Percentiles rank a stretch among this genome's conserved stretches.
Conservation (phyloP, 2,797 vertebrate genomes). For the Pseudochirops corinnae region DNA sequence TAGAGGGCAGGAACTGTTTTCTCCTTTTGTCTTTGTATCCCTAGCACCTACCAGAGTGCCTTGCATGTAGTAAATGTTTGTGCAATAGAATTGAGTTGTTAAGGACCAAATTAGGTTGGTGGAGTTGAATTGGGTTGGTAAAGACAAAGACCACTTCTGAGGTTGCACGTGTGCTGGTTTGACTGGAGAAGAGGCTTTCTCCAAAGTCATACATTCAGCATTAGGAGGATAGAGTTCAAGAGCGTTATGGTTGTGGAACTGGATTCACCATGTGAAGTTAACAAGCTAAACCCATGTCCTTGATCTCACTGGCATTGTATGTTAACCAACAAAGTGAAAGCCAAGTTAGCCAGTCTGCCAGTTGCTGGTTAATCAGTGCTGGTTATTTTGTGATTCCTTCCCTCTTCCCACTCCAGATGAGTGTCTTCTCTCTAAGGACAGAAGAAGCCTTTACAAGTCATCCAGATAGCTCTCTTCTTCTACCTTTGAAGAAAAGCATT, state of each 20-base stretch:
- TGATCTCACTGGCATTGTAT: not conserved
- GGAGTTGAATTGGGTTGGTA: not conserved
- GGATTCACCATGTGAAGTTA: not conserved
- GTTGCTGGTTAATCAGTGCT: not conserved
- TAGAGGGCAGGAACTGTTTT: not conserved
- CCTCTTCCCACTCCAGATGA: not conserved
- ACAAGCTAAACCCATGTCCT: not conserved
- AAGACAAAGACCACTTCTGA: not conserved
- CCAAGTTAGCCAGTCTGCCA: not conserved
- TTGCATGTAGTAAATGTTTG: not conserved
- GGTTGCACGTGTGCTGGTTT: rapidly evolving
- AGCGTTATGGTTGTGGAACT: not conserved
- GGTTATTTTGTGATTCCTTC: not conserved
- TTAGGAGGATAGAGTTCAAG: not conserved
- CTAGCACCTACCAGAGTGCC: not conserved
- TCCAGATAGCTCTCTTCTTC: not conserved
- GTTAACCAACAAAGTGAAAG: conserved; percentile 40
- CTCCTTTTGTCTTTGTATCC: not conserved
- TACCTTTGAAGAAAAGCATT: not conserved
- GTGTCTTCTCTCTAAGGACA: conserved; percentile 16
- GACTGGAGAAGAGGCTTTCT: not conserved
- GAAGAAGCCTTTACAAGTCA: not conserved
- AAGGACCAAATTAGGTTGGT: not conserved
- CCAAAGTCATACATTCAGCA: not conserved
- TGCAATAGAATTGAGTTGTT: not conserved